Percentiles rank a stretch among this genome's conserved stretches.
phyloP scores from a whole-genome alignment of 2,113 vertebrate genomes.

The Chloropsis hardwickii region DNA sequence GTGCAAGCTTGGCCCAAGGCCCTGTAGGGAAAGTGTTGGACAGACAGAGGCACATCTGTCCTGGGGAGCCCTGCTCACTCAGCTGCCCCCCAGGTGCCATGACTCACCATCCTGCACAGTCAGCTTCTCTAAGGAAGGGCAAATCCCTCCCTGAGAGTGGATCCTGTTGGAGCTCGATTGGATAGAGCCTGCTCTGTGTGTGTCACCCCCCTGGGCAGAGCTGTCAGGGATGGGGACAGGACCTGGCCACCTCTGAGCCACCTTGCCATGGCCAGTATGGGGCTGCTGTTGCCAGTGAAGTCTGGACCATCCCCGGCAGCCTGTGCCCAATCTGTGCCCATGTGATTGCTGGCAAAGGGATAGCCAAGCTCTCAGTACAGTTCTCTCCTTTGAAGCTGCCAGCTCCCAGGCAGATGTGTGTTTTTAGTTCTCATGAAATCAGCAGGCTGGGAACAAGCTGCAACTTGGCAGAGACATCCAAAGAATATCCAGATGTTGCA shows the following conservation, averaged over 20 bases:
- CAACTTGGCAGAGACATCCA: not conserved
- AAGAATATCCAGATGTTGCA: slow-evolving; percentile 46
- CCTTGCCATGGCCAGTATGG: not conserved
- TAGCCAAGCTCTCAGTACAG: not conserved
- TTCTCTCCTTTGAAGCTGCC: not conserved
- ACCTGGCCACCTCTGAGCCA: rapidly evolving
- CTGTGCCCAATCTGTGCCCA: not conserved
- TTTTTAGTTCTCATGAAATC: not conserved
- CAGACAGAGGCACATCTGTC: not conserved
- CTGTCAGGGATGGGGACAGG: not conserved
- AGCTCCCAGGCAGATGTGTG: not conserved
- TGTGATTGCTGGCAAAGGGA: rapidly evolving
- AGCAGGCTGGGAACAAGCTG: slow-evolving; percentile 23
- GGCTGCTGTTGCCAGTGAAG: not conserved
- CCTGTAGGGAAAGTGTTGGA: not conserved
- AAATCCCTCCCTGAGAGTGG: not conserved
- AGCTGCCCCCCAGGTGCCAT: not conserved
- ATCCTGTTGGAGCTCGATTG: slow-evolving; percentile 6
- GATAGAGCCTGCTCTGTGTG: not conserved
- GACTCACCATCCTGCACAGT: not conserved
- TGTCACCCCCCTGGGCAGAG: not conserved
- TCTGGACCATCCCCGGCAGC: rapidly evolving
- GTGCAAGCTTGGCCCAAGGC: not conserved
- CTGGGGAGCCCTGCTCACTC: not conserved
- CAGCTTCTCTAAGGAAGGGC: not conserved